Base-by-base conservation (phyloP, 2,797 vertebrate genomes). In the Cetoscarus ocellatus region DNA sequence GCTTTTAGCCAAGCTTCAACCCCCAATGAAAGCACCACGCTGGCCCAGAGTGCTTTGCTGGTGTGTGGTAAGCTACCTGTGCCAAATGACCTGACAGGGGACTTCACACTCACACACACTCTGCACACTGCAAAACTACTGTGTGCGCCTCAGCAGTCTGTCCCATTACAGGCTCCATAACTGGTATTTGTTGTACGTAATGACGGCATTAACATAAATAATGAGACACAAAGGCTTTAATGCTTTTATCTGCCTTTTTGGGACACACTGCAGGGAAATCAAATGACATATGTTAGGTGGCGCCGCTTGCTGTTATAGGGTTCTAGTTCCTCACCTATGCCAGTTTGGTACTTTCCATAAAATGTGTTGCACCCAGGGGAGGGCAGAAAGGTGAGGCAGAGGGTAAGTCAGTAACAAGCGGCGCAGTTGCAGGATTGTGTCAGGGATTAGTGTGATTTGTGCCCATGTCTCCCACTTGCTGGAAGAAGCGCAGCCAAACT, bases 31-130 rank as follows among this genome's bases (percentile, higher is more conserved):
- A 47, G 51, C 27, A 18, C 10, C 64, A 18, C 52, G 67, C 68
- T 68, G 75, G 55, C 48, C 59, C 11, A 12, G 51, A 43, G 58
- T 63, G 61, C 51, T 73, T 35, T 67, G 35, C 60, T 70, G 61
- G 67, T 58, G 65, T 84, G 72, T 45, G 51, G 64, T 70, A 56
- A 76, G 74, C 67, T 80, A 73, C 45, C 38, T 18, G 9, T 45
- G 56, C 67, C 66, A 77, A 81, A 82, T 71, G 50, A 69, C 62
- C 71, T 65, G 51, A 72, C 70, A 40, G 75, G 73, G 53, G 17
- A 53, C 34, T 70, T 3, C 6, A 44, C 43, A 44, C 12, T 6
- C 11, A 13, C 65, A 18, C 47, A n/a, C 68, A 64, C 61, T 61
- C 70, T 67, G 50, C 40, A 49, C 13, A 47, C 35, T 0, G 34